A percentile compares a stretch with the other conserved stretches of the same genome.
These are phyloP conservation scores for Drosophila vallismaia DNA, from an alignment of 2,888 invertebrate species.

Conservation along the genomic window DNA sequence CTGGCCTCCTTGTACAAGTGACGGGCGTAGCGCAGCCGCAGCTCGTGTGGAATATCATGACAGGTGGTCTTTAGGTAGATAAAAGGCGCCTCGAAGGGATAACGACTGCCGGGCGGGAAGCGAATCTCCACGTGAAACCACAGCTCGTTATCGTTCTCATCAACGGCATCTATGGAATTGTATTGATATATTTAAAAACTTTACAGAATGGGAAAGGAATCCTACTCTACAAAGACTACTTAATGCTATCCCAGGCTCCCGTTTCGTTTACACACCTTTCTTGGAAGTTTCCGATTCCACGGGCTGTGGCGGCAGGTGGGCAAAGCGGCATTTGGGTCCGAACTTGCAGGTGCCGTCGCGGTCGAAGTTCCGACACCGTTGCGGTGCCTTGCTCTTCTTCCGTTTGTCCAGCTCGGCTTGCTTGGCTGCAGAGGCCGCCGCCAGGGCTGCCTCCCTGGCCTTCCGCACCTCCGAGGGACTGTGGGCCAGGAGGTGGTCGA, in stretches of 20 bases:
- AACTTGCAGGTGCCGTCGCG: conserved; percentile 88
- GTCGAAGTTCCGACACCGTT: conserved; percentile 86
- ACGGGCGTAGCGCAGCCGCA: conserved; percentile 88
- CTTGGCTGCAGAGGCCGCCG: conserved; percentile 81
- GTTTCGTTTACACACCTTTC: conserved; percentile 32
- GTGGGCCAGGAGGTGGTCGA: conserved; percentile 87
- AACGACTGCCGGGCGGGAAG: conserved; percentile 88
- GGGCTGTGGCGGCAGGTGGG: conserved; percentile 85
- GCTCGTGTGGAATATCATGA: conserved; percentile 87
- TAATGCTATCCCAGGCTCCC: not conserved
- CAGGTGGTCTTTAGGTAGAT: conserved; percentile 88
- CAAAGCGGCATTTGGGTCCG: conserved; percentile 90
- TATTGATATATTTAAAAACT: not conserved
- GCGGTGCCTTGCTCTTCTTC: conserved; percentile 77
- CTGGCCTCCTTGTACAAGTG: conserved; percentile 89
- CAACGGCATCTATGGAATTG: conserved; percentile 45
- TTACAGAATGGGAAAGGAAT: not conserved
- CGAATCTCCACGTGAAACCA: conserved; percentile 89
- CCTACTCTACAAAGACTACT: too few relatives aligned
- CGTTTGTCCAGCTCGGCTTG: conserved; percentile 50
- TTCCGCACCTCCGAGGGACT: conserved; percentile 85
- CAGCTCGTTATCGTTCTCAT: conserved; percentile 83
- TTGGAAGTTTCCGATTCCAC: conserved; percentile 35
- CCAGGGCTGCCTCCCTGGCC: conserved; percentile 81
- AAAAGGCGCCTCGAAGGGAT: conserved; percentile 90